Base-by-base conservation (phyloP, 2,888 invertebrate genomes). In the Ligdia adustata region DNA sequence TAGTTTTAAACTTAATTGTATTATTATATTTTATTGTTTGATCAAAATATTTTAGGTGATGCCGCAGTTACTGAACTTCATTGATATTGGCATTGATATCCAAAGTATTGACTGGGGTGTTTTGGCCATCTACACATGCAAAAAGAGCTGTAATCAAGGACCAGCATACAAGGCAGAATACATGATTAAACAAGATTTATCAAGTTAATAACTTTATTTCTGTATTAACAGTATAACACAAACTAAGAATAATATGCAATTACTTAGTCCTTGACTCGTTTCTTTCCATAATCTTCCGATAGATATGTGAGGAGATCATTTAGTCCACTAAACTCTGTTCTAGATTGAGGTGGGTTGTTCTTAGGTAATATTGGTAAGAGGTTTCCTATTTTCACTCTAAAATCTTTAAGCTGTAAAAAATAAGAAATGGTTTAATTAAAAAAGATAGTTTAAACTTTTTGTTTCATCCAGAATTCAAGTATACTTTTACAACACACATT, bases 81-180 rank as follows among this genome's bases (percentile, higher is more conserved):
- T 96, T 13, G 90, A 93, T 52, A 91, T 95, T 52, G 93, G 95
- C 22, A 79, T 90, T 52, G 76, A 91, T 31, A 72, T 92, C 1
- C 90, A 92, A 49, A 91, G 91, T 65, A 86, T 98, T 33, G 99
- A 99, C 82, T 99, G 98, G 97, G 99, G 98, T 12, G 93, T 96
- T 9, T 78, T 99, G 37, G 92, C 93, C 32, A 82, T 99, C 13
- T 99, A 95, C 78, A 97, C 97, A 0, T 99, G 99, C 75, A 91
- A 92, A 69, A 85, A 91, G 9, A 97, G 95, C 79, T 99, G 98
- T 72, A 77, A 77, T 49, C 66, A 81, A 46, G 92, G 92, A 7
- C 88, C 87, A 4, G 92, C 91, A 4, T 99, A 99, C 79, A 92
- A 92, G 55, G 79, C 88, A 55, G 98, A 98, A 87, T 94, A 93